Evolutionary conservation across 30 jellyfish, hydroid and myxozoan species (phyloP).

Genomic region (Cassiopea xamachana): DNA sequence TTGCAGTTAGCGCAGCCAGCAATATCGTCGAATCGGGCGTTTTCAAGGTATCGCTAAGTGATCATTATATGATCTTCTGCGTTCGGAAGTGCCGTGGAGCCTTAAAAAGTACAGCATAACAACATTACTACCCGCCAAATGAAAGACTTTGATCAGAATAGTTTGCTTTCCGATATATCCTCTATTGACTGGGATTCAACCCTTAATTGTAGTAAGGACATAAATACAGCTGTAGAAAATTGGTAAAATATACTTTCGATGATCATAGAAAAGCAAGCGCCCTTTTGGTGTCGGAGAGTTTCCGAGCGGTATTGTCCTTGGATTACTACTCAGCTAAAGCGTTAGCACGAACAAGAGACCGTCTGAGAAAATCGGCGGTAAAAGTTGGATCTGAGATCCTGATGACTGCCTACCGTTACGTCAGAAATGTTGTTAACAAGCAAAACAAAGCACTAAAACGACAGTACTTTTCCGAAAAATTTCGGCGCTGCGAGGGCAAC

Average conservation of each 20-base stretch:
- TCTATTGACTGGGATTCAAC: constrained; percentile 10
- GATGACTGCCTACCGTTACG: background rate
- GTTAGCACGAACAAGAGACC: background rate
- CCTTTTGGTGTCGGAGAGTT: background rate
- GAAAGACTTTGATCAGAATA: constrained; percentile 33
- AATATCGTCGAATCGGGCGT: constrained; percentile 65
- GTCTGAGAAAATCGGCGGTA: background rate
- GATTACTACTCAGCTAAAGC: background rate
- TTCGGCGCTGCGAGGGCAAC: constrained; percentile 19
- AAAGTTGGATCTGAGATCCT: background rate
- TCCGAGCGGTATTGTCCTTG: background rate
- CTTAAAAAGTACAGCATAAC: background rate
- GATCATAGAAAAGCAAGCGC: background rate
- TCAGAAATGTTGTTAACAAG: background rate
- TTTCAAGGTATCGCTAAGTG: constrained; percentile 34
- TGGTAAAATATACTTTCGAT: background rate
- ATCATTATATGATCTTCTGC: constrained; percentile 55
- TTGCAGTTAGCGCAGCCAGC: constrained; percentile 40
- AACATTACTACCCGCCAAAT: constrained; percentile 26
- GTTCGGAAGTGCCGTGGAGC: constrained; percentile 60
- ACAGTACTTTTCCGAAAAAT: background rate
- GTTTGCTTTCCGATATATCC: constrained; percentile 29
- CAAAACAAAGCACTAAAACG: background rate
- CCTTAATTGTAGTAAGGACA: constrained; percentile 14
- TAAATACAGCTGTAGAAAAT: constrained; percentile 18